Evolutionary conservation across 2,113 vertebrate species (phyloP).

Genomic region (Ovis canadensis): DNA sequence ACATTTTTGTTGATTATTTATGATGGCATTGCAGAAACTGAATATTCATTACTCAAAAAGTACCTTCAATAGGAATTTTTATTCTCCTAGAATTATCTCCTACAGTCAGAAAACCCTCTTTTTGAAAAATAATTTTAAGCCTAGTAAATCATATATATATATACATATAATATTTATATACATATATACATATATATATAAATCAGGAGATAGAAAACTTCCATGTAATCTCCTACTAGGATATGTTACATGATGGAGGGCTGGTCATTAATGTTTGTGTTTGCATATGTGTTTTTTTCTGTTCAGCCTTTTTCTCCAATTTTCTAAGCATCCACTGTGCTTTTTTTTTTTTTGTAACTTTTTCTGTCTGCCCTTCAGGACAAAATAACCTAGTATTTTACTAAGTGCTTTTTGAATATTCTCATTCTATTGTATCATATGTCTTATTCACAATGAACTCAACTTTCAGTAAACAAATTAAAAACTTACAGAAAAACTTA

Average conservation of each 20-base stretch:
- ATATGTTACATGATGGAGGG: background rate
- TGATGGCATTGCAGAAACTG: background rate
- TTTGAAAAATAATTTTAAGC: background rate
- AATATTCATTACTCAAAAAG: background rate
- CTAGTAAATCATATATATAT: background rate
- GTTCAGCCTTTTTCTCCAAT: background rate
- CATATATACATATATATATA: background rate
- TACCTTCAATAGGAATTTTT: background rate
- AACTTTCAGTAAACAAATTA: background rate
- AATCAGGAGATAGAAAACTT: background rate
- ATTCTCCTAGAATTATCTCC: background rate
- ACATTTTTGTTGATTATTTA: background rate
- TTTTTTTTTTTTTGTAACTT: background rate
- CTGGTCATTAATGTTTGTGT: background rate
- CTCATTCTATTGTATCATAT: conserved; percentile 49
- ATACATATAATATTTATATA: no score
- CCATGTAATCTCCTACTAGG: background rate
- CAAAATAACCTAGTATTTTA: background rate
- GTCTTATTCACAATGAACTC: conserved; percentile 43
- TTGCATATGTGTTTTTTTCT: background rate
- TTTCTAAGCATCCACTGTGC: background rate
- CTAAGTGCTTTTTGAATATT: background rate
- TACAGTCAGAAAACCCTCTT: background rate
- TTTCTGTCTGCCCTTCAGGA: background rate
- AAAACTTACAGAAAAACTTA: background rate